These are phyloP conservation scores for Lycaena phlaeas DNA, from an alignment of 2,888 invertebrate species.

Conservation along the genomic window DNA sequence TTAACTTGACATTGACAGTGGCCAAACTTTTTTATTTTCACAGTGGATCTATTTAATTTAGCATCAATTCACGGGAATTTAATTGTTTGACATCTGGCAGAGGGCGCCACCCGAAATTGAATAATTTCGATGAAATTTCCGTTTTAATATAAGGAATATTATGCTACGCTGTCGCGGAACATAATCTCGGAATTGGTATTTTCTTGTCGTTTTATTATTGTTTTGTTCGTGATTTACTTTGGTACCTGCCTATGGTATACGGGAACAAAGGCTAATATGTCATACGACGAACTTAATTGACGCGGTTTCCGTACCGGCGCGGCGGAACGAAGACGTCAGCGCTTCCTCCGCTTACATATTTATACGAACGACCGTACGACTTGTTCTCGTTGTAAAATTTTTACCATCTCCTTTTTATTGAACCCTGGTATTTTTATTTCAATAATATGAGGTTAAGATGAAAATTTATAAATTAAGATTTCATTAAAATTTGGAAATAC, in stretches of 20 bases:
- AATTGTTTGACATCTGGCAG: slow-evolving; percentile 56
- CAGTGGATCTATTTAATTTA: slow-evolving; percentile 68
- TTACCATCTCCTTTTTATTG: no score
- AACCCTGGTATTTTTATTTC: no score
- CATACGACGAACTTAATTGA: slow-evolving; percentile 69
- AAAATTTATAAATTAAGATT: no score
- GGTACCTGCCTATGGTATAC: slow-evolving; percentile 27
- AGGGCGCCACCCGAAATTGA: slow-evolving; percentile 47
- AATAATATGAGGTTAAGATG: no score
- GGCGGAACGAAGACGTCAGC: slow-evolving; percentile 63
- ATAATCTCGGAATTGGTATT: slow-evolving; percentile 15
- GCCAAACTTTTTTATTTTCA: slow-evolving; percentile 66
- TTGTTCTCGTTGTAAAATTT: no score
- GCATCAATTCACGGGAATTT: slow-evolving; percentile 51
- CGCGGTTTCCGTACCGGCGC: slow-evolving; percentile 66
- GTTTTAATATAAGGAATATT: slow-evolving; percentile 13
- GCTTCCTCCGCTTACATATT: slow-evolving; percentile 64
- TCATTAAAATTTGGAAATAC: no score
- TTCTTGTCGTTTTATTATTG: slow-evolving; percentile 13
- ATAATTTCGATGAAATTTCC: slow-evolving; percentile 25
- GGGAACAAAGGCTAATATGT: slow-evolving; percentile 70
- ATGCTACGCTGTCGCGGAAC: slow-evolving; percentile 13
- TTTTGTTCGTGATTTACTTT: slow-evolving; percentile 40
- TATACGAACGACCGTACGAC: slow-evolving; percentile 42
- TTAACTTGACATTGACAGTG: slow-evolving; percentile 72